A percentile compares a stretch with the other conserved stretches of the same genome.
Evolutionary conservation across 1,140 invertebrate genomes (phyloP).

Genomic region (Pogonognathellus flavescens): DNA sequence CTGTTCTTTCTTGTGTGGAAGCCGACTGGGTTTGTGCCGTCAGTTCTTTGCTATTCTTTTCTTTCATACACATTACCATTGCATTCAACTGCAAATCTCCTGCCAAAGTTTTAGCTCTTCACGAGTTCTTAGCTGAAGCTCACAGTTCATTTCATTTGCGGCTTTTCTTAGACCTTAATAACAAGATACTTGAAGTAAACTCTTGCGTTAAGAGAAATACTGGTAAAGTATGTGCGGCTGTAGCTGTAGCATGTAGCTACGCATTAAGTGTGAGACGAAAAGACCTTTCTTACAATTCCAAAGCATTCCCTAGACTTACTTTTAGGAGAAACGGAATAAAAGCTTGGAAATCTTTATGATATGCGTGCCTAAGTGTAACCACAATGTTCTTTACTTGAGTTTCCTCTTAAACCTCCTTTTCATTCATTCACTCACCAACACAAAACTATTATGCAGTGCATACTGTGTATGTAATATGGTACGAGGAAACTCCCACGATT

Average conservation of each 20-base stretch:
- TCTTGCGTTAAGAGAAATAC: constrained; percentile 22
- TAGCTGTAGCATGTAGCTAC: not conserved
- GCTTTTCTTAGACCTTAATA: constrained; percentile 30
- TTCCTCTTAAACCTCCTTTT: constrained; percentile 21
- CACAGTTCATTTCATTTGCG: constrained; percentile 48
- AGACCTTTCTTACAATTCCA: constrained; percentile 2
- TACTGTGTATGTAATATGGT: constrained; percentile 13
- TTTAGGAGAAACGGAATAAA: constrained; percentile 28
- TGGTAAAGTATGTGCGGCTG: too few relatives aligned
- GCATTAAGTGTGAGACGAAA: constrained; percentile 23
- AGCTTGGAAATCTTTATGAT: constrained; percentile 52
- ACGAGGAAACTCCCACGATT: constrained; percentile 14
- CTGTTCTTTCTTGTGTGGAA: constrained; percentile 1
- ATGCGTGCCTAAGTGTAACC: constrained; percentile 44
- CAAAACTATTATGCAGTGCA: constrained; percentile 3
- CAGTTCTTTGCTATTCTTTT: constrained; percentile 7
- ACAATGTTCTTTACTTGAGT: constrained; percentile 27
- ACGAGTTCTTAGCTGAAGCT: constrained; percentile 9
- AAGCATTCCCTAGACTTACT: constrained; percentile 16
- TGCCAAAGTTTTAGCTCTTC: constrained; percentile 19
- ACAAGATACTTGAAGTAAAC: constrained; percentile 39
- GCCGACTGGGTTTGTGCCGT: not conserved
- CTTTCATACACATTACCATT: constrained; percentile 22
- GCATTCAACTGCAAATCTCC: constrained; percentile 20
- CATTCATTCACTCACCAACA: constrained; percentile 7